Percentiles rank a stretch among this genome's conserved stretches.
phyloP scores from a whole-genome alignment of 2,888 invertebrate species.

The Agriotes lineatus region DNA sequence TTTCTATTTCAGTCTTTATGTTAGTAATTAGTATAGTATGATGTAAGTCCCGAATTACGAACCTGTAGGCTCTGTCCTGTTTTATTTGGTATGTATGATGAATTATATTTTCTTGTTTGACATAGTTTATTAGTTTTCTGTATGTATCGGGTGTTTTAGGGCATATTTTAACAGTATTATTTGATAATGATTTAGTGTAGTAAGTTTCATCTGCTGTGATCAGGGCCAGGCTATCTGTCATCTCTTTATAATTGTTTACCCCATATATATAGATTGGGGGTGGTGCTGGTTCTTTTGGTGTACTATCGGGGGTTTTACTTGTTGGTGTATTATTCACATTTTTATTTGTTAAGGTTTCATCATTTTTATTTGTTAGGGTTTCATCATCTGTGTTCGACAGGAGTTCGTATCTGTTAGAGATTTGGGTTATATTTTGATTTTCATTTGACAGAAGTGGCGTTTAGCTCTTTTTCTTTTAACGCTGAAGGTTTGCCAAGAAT shows the following conservation, averaged over 20 bases:
- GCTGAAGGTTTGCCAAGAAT: neutral
- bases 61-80: slow-evolving; percentile 8
- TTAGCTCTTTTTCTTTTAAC: neutral
- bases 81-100: too few species aligned
- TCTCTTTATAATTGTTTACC: slow-evolving; percentile 18
- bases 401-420: neutral
- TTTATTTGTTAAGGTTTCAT: slow-evolving; percentile 10
- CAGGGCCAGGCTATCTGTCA: slow-evolving; percentile 7
- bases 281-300: slow-evolving; percentile 15
- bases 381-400: neutral
- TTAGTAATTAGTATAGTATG: slow-evolving; percentile 16
- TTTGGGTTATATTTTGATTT: neutral
- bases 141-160: too few species aligned
- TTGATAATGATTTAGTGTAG: slow-evolving; percentile 5
- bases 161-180: neutral
- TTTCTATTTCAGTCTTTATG: neutral
- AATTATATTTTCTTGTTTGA: too few species aligned
- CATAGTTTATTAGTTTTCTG: too few species aligned
- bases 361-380: slow-evolving; percentile 2
- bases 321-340: neutral
- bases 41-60: slow-evolving; percentile 14
- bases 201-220: slow-evolving; percentile 21
- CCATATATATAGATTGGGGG: slow-evolving; percentile 19
- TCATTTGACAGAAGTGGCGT: neutral
- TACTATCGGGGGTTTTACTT: neutral